Conservation (phyloP, 2,113 vertebrate genomes). For the Noctilio leporinus region DNA sequence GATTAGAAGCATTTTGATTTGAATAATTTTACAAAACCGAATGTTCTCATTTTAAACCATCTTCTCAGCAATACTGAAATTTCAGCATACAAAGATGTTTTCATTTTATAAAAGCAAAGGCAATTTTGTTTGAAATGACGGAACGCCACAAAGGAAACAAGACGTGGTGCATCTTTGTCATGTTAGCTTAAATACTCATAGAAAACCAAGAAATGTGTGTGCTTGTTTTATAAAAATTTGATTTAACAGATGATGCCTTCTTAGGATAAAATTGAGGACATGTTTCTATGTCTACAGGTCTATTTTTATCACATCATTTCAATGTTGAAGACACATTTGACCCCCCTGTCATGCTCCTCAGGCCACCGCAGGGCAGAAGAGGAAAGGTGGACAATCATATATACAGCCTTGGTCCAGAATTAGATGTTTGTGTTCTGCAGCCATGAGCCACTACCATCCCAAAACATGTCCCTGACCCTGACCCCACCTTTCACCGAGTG, state of each 20-base stretch:
- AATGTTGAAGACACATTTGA: neutral
- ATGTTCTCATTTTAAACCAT: conserved; percentile 10
- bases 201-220: neutral
- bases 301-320: neutral
- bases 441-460: neutral
- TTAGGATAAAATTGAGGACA: neutral
- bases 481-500: neutral
- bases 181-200: neutral
- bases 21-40: conserved; percentile 35
- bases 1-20: conserved; percentile 21
- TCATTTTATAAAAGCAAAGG: neutral
- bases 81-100: neutral
- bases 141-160: neutral
- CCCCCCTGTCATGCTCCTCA: neutral
- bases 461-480: too few species aligned
- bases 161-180: neutral
- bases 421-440: neutral
- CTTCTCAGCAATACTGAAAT: conserved; percentile 1
- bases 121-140: conserved; percentile 1
- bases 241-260: neutral
- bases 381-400: neutral
- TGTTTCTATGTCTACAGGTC: neutral
- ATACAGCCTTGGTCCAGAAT: neutral
- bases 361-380: neutral
- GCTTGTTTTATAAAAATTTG: neutral